phyloP scores from a whole-genome alignment of 1,140 invertebrate species.

The Drosophila pachea region DNA sequence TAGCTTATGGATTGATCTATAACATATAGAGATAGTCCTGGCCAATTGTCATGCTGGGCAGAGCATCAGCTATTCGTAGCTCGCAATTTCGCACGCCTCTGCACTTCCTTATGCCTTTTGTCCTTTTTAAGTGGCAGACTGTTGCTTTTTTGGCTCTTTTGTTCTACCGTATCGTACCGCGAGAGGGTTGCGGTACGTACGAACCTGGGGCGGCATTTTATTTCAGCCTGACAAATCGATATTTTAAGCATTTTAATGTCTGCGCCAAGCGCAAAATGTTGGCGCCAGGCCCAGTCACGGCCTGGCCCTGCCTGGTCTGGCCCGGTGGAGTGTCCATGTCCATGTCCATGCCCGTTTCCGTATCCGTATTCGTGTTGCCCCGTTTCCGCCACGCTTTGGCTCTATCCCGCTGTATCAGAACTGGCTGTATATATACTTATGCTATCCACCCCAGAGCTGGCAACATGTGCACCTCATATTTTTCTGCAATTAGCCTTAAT shows the following conservation, averaged over 20 bases:
- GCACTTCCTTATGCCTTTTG: conserved; percentile 20
- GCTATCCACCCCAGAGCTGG: conserved; percentile 38
- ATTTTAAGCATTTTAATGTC: conserved; percentile 77
- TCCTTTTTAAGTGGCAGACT: conserved; percentile 72
- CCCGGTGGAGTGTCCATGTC: conserved; percentile 28
- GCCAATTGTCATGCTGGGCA: background rate
- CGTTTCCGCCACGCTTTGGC: conserved; percentile 7
- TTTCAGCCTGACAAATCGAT: conserved; percentile 66
- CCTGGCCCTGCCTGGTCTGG: conserved; percentile 39
- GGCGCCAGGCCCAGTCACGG: conserved; percentile 43
- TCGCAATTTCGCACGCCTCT: no score
- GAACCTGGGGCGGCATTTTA: conserved; percentile 54
- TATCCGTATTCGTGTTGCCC: conserved; percentile 37
- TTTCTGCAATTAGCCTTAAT: conserved; percentile 74
- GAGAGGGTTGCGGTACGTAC: background rate
- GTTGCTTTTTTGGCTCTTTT: conserved; percentile 57
- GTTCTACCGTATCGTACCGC: no score
- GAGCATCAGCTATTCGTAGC: conserved; percentile 3
- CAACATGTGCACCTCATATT: conserved; percentile 73
- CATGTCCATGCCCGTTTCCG: conserved; percentile 42
- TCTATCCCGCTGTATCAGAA: background rate
- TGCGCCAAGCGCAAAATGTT: conserved; percentile 76
- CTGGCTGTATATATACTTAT: conserved; percentile 14
- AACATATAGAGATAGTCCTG: background rate
- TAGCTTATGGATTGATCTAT: no score